Percentiles rank a stretch among this genome's conserved stretches.
phyloP scores from a whole-genome alignment of 2,888 invertebrate genomes.

The Sphaerophoria rueppellii region DNA sequence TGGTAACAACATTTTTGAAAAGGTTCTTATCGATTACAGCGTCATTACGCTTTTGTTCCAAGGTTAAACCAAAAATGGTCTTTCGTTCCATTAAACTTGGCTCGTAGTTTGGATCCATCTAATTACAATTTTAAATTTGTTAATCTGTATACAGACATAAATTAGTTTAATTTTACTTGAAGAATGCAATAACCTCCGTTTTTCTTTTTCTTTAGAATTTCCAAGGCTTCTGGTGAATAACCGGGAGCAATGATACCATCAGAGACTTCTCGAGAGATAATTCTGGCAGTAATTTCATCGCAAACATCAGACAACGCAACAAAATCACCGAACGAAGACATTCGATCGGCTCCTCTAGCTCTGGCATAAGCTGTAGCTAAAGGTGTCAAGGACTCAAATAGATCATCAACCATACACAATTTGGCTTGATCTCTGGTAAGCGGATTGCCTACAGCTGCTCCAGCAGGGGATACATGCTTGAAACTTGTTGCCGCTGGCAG shows the following conservation, averaged over 20 bases:
- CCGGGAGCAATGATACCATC: constrained; percentile 99
- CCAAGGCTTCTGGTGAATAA: constrained; percentile 91
- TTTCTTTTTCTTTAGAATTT: constrained; percentile 96
- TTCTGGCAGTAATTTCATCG: constrained; percentile 94
- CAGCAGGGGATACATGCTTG: constrained; percentile 99
- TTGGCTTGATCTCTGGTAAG: constrained; percentile 90
- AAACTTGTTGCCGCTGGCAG: constrained; percentile 97
- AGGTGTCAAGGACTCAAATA: constrained; percentile 88
- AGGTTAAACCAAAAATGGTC: constrained; percentile 91
- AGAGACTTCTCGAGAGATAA: constrained; percentile 96
- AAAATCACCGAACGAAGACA: constrained; percentile 99
- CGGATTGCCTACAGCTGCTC: constrained; percentile 95
- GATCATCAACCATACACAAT: constrained; percentile 96
- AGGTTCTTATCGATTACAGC: constrained; percentile 89
- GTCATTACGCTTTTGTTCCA: constrained; percentile 95
- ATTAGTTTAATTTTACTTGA: constrained; percentile 83
- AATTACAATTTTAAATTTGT: constrained; percentile 43
- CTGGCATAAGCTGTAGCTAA: constrained; percentile 96
- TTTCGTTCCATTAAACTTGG: constrained; percentile 92
- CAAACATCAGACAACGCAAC: constrained; percentile 96
- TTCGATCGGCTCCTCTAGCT: constrained; percentile 98
- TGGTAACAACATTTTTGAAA: constrained; percentile 92
- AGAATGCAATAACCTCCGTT: constrained; percentile 95
- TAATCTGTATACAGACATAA: neutral
- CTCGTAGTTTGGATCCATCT: constrained; percentile 94